A percentile compares a stretch with the other conserved stretches of the same genome.
Conservation (phyloP, 2,113 vertebrate species). For the Choloepus hoffmanni region DNA sequence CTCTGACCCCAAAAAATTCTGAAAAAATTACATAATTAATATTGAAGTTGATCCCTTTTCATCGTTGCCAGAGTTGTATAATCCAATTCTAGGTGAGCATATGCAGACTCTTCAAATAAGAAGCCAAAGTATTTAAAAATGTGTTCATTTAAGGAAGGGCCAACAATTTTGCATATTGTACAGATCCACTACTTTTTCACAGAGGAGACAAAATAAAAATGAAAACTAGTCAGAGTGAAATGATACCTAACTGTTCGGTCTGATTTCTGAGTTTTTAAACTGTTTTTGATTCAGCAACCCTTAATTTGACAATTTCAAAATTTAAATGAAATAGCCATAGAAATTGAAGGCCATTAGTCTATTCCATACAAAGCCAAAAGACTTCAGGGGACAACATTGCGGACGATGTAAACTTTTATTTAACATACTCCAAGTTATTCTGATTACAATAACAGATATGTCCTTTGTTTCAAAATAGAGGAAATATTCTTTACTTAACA, state of each 20-base stretch:
- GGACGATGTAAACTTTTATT: conserved; percentile 41
- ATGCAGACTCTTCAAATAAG: conserved; percentile 42
- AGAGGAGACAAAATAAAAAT: conserved; percentile 42
- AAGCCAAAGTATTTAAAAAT: conserved; percentile 44
- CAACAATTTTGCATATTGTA: background rate
- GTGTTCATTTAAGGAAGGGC: background rate
- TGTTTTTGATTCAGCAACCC: conserved; percentile 51
- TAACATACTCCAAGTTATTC: background rate
- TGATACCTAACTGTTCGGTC: background rate
- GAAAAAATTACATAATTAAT: background rate
- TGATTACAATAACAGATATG: background rate
- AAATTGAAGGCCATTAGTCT: conserved; percentile 52
- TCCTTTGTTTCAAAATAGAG: background rate
- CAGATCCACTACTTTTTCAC: conserved; percentile 16
- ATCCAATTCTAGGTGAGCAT: conserved; percentile 30
- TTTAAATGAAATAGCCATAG: conserved; percentile 62
- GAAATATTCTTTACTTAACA: conserved; percentile 22
- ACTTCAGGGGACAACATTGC: background rate
- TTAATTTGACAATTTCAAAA: conserved; percentile 45
- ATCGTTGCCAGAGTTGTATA: conserved; percentile 6
- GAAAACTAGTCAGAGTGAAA: conserved; percentile 40
- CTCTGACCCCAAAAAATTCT: background rate
- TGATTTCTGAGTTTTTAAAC: conserved; percentile 29
- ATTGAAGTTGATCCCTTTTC: conserved; percentile 26
- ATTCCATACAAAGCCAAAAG: conserved; percentile 49